Conservation (phyloP, 2,797 vertebrate genomes). For the Molothrus ater region DNA sequence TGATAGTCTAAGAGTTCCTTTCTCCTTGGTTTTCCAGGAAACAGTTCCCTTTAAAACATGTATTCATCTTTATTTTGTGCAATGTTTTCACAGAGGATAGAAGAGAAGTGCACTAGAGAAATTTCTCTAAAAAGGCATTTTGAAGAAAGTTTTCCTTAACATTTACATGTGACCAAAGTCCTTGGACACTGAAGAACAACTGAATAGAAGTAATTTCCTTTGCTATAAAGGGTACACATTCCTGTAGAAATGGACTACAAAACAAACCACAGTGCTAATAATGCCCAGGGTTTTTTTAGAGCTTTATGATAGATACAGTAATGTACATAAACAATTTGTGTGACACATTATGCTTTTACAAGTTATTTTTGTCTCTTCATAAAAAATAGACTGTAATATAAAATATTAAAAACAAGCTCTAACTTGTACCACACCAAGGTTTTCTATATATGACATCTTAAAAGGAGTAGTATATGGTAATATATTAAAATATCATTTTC, state of each 20-base stretch:
- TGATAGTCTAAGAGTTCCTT: neutral
- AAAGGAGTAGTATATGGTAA: constrained; percentile 24
- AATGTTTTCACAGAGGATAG: neutral
- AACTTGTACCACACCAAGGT: constrained; percentile 10
- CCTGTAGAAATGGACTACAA: constrained; percentile 34
- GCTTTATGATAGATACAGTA: neutral
- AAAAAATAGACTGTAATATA: constrained; percentile 50
- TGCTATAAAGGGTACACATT: neutral
- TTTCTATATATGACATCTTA: neutral
- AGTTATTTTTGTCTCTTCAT: constrained; percentile 19
- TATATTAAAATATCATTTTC: constrained; percentile 52
- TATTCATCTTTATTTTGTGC: neutral
- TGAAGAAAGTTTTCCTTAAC: neutral
- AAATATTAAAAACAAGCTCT: constrained; percentile 47
- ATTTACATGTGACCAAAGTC: neutral
- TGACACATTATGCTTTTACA: neutral
- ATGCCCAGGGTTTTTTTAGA: constrained; percentile 28
- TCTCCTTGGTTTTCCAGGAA: neutral
- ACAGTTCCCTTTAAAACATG: constrained; percentile 10
- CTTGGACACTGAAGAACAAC: neutral
- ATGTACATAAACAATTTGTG: neutral
- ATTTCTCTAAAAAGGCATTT: constrained; percentile 19
- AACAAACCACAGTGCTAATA: constrained; percentile 45
- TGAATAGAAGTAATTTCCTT: neutral
- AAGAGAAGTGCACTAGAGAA: neutral